A percentile compares a stretch with the other conserved stretches of the same genome.
phyloP scores from a whole-genome alignment of 1,140 invertebrate species.

The Rhopalosiphum maidis region DNA sequence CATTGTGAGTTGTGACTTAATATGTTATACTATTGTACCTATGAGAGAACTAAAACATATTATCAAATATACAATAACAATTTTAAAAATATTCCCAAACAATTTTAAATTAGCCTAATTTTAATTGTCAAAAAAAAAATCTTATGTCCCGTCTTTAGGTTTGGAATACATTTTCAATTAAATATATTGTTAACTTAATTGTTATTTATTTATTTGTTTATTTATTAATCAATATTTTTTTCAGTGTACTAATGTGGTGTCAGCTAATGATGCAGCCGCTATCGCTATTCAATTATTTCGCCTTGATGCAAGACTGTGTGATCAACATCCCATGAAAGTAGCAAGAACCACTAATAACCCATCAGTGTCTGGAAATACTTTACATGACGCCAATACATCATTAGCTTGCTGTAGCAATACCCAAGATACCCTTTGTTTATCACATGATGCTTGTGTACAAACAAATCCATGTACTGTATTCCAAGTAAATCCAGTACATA shows the following conservation, averaged over 20 bases:
- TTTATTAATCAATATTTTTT: constrained; percentile 44
- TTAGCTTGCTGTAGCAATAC: constrained; percentile 35
- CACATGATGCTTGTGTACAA: constrained; percentile 23
- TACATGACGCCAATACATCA: constrained; percentile 43
- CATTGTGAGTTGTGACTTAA: neutral
- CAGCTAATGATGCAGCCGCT: constrained; percentile 87
- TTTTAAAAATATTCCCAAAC: neutral
- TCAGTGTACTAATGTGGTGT: constrained; percentile 72
- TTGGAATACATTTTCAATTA: constrained; percentile 10
- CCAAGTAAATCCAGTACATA: constrained; percentile 38
- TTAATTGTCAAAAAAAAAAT: neutral
- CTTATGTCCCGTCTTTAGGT: neutral
- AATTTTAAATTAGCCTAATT: neutral
- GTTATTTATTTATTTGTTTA: neutral
- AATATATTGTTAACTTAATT: neutral
- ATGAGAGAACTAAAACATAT: neutral
- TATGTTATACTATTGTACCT: neutral
- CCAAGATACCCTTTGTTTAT: neutral
- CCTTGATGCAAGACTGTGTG: constrained; percentile 82
- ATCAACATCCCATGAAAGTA: constrained; percentile 76
- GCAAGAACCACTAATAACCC: constrained; percentile 66
- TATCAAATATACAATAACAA: neutral
- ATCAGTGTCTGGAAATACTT: constrained; percentile 45
- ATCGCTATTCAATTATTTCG: constrained; percentile 86
- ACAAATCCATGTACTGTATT: constrained; percentile 40